Evolutionary conservation across 2,113 vertebrate species (phyloP), one percentile per base, ranked within the genome.

Genomic region (Nycticorax nycticorax): DNA sequence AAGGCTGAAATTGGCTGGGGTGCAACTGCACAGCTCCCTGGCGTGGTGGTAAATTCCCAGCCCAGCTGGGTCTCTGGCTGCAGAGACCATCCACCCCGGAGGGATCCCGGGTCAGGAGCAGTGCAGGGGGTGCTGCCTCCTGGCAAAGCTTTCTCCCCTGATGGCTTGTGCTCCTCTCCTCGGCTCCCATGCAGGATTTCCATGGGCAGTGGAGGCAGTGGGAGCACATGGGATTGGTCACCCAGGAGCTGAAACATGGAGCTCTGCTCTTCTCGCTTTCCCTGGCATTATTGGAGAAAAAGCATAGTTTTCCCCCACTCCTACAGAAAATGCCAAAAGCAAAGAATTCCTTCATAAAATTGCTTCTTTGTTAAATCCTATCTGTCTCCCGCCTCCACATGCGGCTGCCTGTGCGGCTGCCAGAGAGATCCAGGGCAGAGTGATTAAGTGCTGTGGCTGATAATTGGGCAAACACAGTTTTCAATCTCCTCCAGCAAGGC

Each of bases 331-430:
- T 60, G 94, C 66, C 84, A 72, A 96, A 96, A 96, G 84, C 74
- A 9, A 94, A 92, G 23, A 85, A 91, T 89, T 89, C 69, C 84
- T 94, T 87, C 78, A 87, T 73, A 93, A 95, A 96, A 95, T 43
- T 28, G 35, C 77, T 91, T 87, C 81, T 96, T 95, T 93, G 96
- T 96, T 96, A 97, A 96, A 94, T 75, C 71, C 74, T 91, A 82
- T 95, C 89, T 94, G 84, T 69, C 69, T 87, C 64, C 86, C 19
- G 3, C 89, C 91, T 72, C 96, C 89, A 52, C 93, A 78, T 63
- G 56, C 10, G 28, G 77, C 89, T 96, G 84, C 66, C 91, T 86
- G 64, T 87, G 91, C 9, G 8, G 80, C 92, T 88, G 77, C 81
- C 17, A 30, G 76, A 35, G 83, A 35, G 73, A 94, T 89, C 69